These are phyloP conservation scores for Chrysaora quinquecirrha DNA, from an alignment of 30 jellyfish, hydroid and myxozoan species.

Conservation along the genomic window DNA sequence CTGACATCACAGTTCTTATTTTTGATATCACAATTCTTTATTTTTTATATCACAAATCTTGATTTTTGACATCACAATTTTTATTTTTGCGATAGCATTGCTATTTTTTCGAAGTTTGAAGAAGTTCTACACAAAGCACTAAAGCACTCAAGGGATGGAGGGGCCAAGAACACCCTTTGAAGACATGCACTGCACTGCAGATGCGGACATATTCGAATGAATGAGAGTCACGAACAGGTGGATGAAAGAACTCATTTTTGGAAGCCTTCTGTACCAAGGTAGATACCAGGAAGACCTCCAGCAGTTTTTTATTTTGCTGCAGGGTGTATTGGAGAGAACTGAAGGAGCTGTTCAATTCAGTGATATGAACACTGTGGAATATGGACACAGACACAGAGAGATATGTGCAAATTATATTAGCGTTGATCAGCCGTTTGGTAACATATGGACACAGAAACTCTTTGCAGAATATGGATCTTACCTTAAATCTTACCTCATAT, in stretches of 20 bases:
- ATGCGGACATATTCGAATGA: too few relatives aligned
- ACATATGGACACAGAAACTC: background rate
- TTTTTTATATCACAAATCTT: too few relatives aligned
- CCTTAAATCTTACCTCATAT: conserved; percentile 2
- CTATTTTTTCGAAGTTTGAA: background rate
- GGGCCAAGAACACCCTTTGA: too few relatives aligned
- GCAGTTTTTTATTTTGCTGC: background rate
- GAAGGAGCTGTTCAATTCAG: background rate
- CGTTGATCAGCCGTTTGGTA: conserved; percentile 7
- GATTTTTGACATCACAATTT: too few relatives aligned
- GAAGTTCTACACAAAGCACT: too few relatives aligned
- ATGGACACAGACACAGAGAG: conserved; percentile 12
- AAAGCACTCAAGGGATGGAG: too few relatives aligned
- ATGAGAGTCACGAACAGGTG: too few relatives aligned
- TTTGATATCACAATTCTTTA: too few relatives aligned
- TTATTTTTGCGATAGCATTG: too few relatives aligned
- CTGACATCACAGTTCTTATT: too few relatives aligned
- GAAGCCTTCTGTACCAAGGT: background rate
- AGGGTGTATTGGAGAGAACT: background rate
- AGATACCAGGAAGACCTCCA: background rate
- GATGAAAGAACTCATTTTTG: background rate
- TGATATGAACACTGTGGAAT: background rate
- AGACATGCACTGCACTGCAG: too few relatives aligned
- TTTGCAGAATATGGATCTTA: too few relatives aligned
- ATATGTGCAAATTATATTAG: conserved; percentile 9